phyloP scores from a whole-genome alignment of 2,888 invertebrate genomes.

The Helobdella robusta region DNA sequence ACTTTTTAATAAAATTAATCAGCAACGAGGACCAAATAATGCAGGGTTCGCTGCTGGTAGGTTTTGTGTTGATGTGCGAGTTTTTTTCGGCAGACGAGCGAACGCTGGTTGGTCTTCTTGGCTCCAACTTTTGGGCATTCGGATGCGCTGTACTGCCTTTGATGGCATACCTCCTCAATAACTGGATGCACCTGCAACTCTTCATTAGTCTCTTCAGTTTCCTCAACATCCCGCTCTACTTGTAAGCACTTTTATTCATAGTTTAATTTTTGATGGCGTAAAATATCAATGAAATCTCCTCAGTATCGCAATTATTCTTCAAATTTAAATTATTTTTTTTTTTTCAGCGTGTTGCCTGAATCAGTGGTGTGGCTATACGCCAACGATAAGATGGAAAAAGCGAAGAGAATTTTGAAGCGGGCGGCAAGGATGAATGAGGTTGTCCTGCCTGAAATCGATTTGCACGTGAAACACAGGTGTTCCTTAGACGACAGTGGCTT shows the following conservation, averaged over 20 bases:
- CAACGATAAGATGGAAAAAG: slow-evolving; percentile 30
- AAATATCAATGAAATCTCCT: not conserved
- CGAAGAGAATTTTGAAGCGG: slow-evolving; percentile 27
- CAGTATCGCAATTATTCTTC: not conserved
- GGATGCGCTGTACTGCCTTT: slow-evolving; percentile 30
- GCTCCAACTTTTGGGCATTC: slow-evolving; percentile 33
- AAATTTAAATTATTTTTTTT: not conserved
- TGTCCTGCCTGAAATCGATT: too few relatives aligned
- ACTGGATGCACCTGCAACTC: slow-evolving; percentile 34
- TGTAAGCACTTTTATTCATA: slow-evolving; percentile 17
- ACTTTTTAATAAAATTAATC: too few relatives aligned
- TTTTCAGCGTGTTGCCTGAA: slow-evolving; percentile 31
- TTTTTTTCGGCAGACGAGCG: slow-evolving; percentile 34
- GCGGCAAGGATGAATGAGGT: slow-evolving; percentile 28
- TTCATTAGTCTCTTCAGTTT: slow-evolving; percentile 29
- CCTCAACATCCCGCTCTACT: slow-evolving; percentile 29
- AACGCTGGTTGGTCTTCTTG: slow-evolving; percentile 32
- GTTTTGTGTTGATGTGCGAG: slow-evolving; percentile 35
- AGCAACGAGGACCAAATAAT: too few relatives aligned
- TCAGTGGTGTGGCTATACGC: slow-evolving; percentile 32
- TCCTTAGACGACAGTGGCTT: too few relatives aligned
- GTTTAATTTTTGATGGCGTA: not conserved
- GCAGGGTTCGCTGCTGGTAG: slow-evolving; percentile 34
- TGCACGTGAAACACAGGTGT: too few relatives aligned
- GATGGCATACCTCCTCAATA: slow-evolving; percentile 32